phyloP scores from a whole-genome alignment of 2,113 vertebrate genomes.

The Callaeas wilsoni region DNA sequence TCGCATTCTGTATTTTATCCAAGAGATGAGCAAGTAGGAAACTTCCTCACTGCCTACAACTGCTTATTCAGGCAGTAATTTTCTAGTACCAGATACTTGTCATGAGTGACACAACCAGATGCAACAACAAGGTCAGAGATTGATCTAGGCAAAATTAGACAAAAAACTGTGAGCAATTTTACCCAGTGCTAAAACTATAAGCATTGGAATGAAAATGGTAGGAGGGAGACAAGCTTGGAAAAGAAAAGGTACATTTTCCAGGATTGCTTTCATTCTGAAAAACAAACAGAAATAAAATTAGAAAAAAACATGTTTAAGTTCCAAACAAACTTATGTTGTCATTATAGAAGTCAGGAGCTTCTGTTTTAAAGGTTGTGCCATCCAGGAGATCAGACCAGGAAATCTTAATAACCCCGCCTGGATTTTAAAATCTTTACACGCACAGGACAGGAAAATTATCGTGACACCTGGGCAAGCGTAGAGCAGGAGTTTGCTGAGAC shows the following conservation, averaged over 20 bases:
- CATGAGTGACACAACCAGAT: not conserved
- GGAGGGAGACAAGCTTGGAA: not conserved
- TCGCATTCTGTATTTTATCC: not conserved
- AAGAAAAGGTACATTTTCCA: not conserved
- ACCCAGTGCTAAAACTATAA: not conserved
- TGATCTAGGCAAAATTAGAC: not conserved
- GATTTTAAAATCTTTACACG: not conserved
- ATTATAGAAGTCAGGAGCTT: not conserved
- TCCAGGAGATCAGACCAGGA: not conserved
- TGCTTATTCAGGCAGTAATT: not conserved
- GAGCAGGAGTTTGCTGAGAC: not conserved
- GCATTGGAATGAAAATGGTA: not conserved
- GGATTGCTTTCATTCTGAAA: not conserved
- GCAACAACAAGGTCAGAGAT: not conserved
- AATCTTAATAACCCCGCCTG: not conserved
- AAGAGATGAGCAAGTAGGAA: not conserved
- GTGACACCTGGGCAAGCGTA: not conserved
- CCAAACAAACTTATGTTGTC: not conserved
- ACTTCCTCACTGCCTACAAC: not conserved
- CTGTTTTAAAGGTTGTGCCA: not conserved
- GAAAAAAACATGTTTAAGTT: not conserved
- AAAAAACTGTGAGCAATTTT: not conserved
- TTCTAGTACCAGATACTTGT: not conserved
- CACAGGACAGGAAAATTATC: not conserved
- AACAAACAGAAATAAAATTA: not conserved